phyloP scores from a whole-genome alignment of 2,113 vertebrate species.

The Cromileptes altivelis region DNA sequence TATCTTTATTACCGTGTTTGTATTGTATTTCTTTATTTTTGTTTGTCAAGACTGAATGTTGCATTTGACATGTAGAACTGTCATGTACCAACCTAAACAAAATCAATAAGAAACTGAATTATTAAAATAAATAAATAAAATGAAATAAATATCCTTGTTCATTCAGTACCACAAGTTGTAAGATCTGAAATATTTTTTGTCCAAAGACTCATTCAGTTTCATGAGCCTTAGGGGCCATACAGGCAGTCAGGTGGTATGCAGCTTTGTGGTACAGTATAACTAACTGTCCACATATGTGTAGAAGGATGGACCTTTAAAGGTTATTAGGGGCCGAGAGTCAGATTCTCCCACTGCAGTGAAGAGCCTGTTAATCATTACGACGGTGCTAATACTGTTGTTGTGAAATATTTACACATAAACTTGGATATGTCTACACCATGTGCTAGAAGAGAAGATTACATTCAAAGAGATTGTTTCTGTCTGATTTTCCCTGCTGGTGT shows the following conservation, averaged over 20 bases:
- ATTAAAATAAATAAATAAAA: too few relatives aligned
- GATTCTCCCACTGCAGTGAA: not conserved
- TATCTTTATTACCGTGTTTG: too few relatives aligned
- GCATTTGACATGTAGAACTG: too few relatives aligned
- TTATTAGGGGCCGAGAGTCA: not conserved
- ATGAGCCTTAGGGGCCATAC: not conserved
- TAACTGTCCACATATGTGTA: not conserved
- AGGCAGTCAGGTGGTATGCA: not conserved
- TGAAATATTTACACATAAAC: not conserved
- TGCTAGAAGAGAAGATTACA: not conserved
- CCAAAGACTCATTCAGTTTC: not conserved
- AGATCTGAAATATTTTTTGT: not conserved
- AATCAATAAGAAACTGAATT: too few relatives aligned
- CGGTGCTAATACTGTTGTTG: constrained; percentile 9
- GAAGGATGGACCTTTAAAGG: not conserved
- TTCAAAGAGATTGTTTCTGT: not conserved
- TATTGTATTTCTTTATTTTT: too few relatives aligned
- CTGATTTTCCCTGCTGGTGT: not conserved
- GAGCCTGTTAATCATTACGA: constrained; percentile 46
- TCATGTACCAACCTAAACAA: too few relatives aligned
- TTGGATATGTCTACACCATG: not conserved
- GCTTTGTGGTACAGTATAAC: not conserved
- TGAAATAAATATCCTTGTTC: too few relatives aligned
- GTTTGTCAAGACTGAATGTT: too few relatives aligned
- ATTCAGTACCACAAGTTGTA: too few relatives aligned